A percentile compares a stretch with the other conserved stretches of the same genome.
phyloP scores from a whole-genome alignment of 2,888 invertebrate species.

The Salpingus planirostris region DNA sequence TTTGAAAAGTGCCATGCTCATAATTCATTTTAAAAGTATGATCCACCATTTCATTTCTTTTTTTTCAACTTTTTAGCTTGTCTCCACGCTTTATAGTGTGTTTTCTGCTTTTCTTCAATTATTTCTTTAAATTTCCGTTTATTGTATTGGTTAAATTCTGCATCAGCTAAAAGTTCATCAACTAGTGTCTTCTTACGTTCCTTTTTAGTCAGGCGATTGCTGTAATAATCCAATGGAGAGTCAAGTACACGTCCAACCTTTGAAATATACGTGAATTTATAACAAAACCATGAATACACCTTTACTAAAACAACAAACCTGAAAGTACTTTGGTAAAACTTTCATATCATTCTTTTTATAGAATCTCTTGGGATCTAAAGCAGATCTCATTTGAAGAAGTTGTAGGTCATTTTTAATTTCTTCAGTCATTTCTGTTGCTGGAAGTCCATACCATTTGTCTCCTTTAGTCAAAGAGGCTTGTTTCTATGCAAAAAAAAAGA shows the following conservation, averaged over 20 bases:
- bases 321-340: slow-evolving; percentile 87
- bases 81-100: slow-evolving; percentile 57
- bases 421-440: slow-evolving; percentile 81
- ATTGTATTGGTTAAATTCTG: slow-evolving; percentile 71
- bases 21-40: too few species aligned
- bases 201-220: slow-evolving; percentile 72
- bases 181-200: slow-evolving; percentile 84
- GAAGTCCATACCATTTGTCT: slow-evolving; percentile 80
- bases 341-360: slow-evolving; percentile 89
- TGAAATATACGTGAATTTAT: too few species aligned
- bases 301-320: too few species aligned
- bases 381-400: slow-evolving; percentile 86
- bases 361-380: slow-evolving; percentile 85
- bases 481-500: slow-evolving; percentile 40
- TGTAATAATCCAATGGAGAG: slow-evolving; percentile 79
- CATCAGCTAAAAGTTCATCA: slow-evolving; percentile 86
- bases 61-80: slow-evolving; percentile 63
- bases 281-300: too few species aligned
- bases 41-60: slow-evolving; percentile 41
- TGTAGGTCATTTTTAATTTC: slow-evolving; percentile 82
- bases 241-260: slow-evolving; percentile 76
- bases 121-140: slow-evolving; percentile 74
- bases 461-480: slow-evolving; percentile 77
- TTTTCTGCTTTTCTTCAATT: slow-evolving; percentile 59
- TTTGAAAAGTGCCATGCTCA: too few species aligned